A percentile compares a stretch with the other conserved stretches of the same genome.
Evolutionary conservation across 2,888 invertebrate genomes (phyloP).

Genomic region (Ophion slaviceki): DNA sequence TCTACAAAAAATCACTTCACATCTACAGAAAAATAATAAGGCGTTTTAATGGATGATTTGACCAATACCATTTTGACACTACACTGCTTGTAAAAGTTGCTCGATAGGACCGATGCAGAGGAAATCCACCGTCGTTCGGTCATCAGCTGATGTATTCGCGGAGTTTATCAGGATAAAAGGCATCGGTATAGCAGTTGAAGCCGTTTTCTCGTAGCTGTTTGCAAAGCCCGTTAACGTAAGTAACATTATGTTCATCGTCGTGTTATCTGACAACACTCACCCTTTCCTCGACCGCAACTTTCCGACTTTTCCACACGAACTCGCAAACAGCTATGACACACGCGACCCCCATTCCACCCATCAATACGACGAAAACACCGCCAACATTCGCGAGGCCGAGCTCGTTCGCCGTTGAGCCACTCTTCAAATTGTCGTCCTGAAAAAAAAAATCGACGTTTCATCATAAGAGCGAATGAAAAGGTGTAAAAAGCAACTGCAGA

Average conservation of each 20-base stretch:
- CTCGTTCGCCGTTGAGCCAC: conserved; percentile 94
- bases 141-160: conserved; percentile 80
- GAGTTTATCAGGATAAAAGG: conserved; percentile 78
- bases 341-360: conserved; percentile 96
- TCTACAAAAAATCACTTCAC: no score
- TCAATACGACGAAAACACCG: conserved; percentile 97
- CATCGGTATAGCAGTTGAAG: conserved; percentile 77
- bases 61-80: conserved; percentile 69
- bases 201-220: conserved; percentile 67
- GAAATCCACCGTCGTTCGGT: conserved; percentile 72
- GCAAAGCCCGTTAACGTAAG: conserved; percentile 66
- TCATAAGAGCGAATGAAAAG: no score
- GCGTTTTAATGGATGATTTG: no score
- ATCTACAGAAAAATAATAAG: no score
- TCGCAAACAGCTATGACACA: conserved; percentile 97
- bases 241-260: conserved; percentile 71
- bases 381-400: conserved; percentile 97
- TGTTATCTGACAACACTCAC: conserved; percentile 86
- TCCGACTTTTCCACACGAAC: conserved; percentile 97
- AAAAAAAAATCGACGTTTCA: not conserved
- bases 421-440: conserved; percentile 93
- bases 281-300: conserved; percentile 95
- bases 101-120: conserved; percentile 77
- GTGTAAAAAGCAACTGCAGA: no score
- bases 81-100: conserved; percentile 74